Evolutionary conservation across 2,113 vertebrate genomes (phyloP).

Genomic region (Cyanoramphus novaezelandiae): DNA sequence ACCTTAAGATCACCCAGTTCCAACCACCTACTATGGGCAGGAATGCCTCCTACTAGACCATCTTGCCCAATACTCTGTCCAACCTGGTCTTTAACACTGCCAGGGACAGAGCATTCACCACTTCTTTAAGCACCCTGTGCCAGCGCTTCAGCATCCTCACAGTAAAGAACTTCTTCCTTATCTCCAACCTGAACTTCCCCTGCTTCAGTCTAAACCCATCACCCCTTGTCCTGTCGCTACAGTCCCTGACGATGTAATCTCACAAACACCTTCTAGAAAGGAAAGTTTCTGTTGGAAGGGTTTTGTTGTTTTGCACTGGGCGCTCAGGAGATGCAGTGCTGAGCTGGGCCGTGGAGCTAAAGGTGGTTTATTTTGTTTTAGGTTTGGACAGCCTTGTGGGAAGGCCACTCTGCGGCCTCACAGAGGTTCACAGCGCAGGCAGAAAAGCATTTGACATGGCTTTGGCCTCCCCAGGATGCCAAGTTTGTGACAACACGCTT

Average conservation of each 20-base stretch:
- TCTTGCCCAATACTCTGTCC: background rate
- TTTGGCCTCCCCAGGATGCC: background rate
- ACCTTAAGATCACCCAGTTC: background rate
- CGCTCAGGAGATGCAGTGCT: background rate
- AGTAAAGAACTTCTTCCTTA: background rate
- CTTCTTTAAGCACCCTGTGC: background rate
- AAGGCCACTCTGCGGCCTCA: background rate
- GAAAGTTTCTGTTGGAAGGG: background rate
- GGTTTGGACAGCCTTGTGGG: background rate
- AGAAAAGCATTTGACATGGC: background rate
- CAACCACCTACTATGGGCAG: background rate
- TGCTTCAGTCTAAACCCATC: background rate
- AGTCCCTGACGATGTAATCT: background rate
- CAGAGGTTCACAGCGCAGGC: background rate
- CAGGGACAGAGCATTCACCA: background rate
- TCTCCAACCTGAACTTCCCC: background rate
- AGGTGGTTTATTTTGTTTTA: background rate
- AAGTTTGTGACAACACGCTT: background rate
- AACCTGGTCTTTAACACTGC: background rate
- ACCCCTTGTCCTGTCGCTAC: background rate
- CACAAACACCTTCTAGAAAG: background rate
- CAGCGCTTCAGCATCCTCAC: background rate
- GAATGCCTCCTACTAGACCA: background rate
- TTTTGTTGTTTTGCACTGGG: background rate
- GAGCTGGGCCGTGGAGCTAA: background rate